A percentile compares a stretch with the other conserved stretches of the same genome.
These are phyloP conservation scores for Drosophila affinis DNA, from an alignment of 2,888 invertebrate genomes.

Conservation along the genomic window DNA sequence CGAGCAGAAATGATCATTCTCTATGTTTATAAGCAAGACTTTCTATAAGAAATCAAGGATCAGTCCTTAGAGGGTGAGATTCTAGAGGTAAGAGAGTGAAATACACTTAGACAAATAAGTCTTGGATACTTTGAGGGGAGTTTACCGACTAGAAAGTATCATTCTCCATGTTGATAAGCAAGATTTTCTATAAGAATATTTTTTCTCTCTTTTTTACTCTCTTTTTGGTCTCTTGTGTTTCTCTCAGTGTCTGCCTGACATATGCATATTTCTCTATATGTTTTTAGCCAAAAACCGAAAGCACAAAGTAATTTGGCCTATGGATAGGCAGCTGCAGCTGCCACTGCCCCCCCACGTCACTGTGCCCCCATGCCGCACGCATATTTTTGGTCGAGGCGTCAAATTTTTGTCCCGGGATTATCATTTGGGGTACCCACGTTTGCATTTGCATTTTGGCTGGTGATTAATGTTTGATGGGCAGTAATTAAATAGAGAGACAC, in stretches of 20 bases:
- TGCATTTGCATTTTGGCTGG: constrained; percentile 61
- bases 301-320: constrained; percentile 73
- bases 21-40: no score
- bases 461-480: constrained; percentile 76
- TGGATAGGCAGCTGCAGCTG: constrained; percentile 34
- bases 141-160: no score
- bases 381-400: constrained; percentile 51
- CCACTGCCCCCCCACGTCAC: constrained; percentile 20
- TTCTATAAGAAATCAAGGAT: no score
- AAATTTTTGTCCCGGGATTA: constrained; percentile 53
- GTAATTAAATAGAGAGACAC: constrained; percentile 64
- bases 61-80: no score
- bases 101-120: no score
- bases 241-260: not conserved
- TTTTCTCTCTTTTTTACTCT: no score
- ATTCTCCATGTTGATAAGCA: no score
- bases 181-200: no score
- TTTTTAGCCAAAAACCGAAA: constrained; percentile 14
- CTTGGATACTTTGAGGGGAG: no score
- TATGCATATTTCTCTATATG: constrained; percentile 1
- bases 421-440: constrained; percentile 51
- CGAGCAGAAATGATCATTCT: no score
- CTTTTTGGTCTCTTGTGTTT: no score
- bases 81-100: no score
- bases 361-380: not conserved